Evolutionary conservation across 35 echinoderm and acorn worm species (phyloP), one percentile per base, ranked within the genome.

Genomic region (Antedon bifida): DNA sequence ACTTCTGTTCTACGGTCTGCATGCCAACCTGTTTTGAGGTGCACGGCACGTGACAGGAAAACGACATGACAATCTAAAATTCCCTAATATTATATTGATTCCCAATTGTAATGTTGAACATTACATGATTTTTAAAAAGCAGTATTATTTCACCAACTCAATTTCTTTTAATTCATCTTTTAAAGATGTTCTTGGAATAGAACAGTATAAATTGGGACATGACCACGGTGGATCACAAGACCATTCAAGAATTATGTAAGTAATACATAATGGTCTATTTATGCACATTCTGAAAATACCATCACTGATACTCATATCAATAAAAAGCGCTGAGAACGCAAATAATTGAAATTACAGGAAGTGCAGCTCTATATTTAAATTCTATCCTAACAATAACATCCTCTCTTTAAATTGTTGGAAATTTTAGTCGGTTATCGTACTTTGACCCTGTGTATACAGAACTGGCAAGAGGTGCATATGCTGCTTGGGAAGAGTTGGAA

Each of bases 151-250:
- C 14, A 42, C 14, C 38, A 4, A 82, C 7, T 21, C 17, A 30
- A 46, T 82, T 36, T 29, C 17, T 2, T 79, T 31, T 44, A 36
- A 77, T 84, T 85, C 0, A 34, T 82, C 17, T 84, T 89, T 36
- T 76, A 36, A 30, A 90, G 88, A 75, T 21, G 88, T 96, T 11
- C 83, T 91, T 7, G 92, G 89, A 8, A 79, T 96, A 31, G 92
- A 96, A 64, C 88, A 91, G 77, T 96, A 88, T 33, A 73, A 88
- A 3, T 78, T 96, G 17, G 92, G 92, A 5, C 92, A 96, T 45
- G 77, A 91, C 36, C 74, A 94, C 76, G 92, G 92, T 44, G 92
- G 92, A 42, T 94, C 92, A 26, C 92, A 94, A 35, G 92, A 94
- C 35, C 77, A 86, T 44, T 87, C 88, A 30, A 86, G 92, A 44